phyloP scores from a whole-genome alignment of 2,797 vertebrate genomes.

The Rallus crepitans region DNA sequence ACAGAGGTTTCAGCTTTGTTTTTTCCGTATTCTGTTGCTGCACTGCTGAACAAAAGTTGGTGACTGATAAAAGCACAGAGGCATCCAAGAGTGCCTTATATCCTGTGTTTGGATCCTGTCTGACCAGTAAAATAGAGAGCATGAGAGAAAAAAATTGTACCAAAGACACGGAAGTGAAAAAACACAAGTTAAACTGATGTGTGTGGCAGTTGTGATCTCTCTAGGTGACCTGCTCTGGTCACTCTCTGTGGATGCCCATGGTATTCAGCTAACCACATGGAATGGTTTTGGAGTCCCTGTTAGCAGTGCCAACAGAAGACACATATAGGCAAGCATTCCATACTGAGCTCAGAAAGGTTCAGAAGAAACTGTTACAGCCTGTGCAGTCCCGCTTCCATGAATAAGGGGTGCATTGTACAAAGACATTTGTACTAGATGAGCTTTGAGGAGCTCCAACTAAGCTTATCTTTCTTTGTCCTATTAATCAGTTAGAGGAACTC shows the following conservation, averaged over 20 bases:
- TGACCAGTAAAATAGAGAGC: neutral
- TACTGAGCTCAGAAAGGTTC: neutral
- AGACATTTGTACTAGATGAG: neutral
- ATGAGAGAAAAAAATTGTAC: neutral
- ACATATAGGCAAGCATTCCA: neutral
- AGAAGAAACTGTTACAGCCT: neutral
- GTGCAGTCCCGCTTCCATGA: neutral
- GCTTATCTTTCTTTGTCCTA: neutral
- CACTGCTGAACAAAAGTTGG: neutral
- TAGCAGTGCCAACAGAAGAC: neutral
- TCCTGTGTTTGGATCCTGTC: neutral
- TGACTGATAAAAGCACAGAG: neutral
- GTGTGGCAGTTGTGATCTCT: neutral
- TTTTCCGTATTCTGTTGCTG: neutral
- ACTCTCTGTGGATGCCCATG: neutral
- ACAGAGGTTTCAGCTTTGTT: neutral
- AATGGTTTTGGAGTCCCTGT: neutral
- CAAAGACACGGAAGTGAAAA: no score
- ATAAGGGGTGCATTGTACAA: neutral
- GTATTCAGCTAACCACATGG: neutral
- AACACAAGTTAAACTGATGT: neutral
- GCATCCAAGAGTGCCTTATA: neutral
- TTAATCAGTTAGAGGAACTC: neutral
- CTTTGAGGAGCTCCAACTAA: neutral
- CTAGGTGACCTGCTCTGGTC: neutral